A percentile compares a stretch with the other conserved stretches of the same genome.
Evolutionary conservation across 1,140 invertebrate genomes (phyloP).

Genomic region (Magallana angulata): DNA sequence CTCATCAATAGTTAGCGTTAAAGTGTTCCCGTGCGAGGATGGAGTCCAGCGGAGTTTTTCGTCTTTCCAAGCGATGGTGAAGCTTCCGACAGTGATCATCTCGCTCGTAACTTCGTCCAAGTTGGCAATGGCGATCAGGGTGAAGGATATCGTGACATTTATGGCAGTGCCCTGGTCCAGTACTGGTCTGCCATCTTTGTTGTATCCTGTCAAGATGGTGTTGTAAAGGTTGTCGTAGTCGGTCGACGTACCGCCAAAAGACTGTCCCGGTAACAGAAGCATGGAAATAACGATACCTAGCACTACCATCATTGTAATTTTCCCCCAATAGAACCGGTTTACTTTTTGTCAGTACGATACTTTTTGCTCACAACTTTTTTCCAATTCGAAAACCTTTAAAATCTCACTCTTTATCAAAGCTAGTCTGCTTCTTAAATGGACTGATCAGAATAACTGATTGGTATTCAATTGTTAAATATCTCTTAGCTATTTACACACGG

Average conservation of each 20-base stretch:
- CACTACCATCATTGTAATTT: too few relatives aligned
- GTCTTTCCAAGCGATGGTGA: constrained; percentile 54
- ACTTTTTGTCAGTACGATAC: too few relatives aligned
- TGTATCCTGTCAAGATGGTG: background rate
- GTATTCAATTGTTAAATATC: too few relatives aligned
- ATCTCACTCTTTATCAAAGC: too few relatives aligned
- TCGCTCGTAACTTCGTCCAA: constrained; percentile 10
- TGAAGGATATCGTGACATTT: background rate
- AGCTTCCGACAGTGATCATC: background rate
- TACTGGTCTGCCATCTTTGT: constrained; percentile 22
- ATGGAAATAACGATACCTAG: too few relatives aligned
- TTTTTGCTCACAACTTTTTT: too few relatives aligned
- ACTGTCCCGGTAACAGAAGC: too few relatives aligned
- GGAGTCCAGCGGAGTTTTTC: constrained; percentile 23
- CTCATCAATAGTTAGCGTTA: constrained; percentile 38
- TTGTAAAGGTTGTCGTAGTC: background rate
- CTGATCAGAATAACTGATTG: too few relatives aligned
- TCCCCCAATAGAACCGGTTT: too few relatives aligned
- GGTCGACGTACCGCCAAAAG: background rate
- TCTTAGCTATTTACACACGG: too few relatives aligned
- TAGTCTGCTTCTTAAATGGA: too few relatives aligned
- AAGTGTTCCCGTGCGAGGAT: background rate
- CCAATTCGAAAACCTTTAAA: too few relatives aligned
- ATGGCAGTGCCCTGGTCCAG: background rate
- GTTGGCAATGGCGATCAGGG: background rate